Evolutionary conservation across 2,797 vertebrate species (phyloP), one percentile per base, ranked within the genome.

Genomic region (Poeciliopsis gracilis): DNA sequence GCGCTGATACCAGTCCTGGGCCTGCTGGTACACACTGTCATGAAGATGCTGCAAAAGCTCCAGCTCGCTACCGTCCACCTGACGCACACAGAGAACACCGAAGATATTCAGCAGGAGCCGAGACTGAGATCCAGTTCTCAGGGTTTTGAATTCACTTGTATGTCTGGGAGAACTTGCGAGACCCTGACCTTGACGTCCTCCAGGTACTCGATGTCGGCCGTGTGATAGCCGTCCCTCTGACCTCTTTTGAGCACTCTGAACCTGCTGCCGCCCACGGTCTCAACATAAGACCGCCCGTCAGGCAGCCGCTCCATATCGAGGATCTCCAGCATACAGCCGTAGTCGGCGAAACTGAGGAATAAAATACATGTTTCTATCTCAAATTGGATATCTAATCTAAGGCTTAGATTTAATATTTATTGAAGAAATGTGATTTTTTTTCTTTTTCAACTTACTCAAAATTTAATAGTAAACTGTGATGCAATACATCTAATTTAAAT

Each of bases 321-420:
- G 69, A 98, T 98, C 92, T 97, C 97, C 91, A 98, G 87, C 91
- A 98, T 93, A 76, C 97, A 98, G 83, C 97, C 97, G 0, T 96
- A 97, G 84, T 98, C 97, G 77, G 97, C 94, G 90, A 98, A 98
- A 74, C 97, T 98, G 87, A 3, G 25, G n/a, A 16, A 41, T 38
- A 36, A 5, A 76, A 75, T 36, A 30, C n/a, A 43, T 15, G 13
- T n/a, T 53, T 28, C 41, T n/a, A 25, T 43, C 2, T 43, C 1
- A 43, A 1, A 5, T 23, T 11, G 5, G 20, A 41, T 36, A 10
- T 67, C 67, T n/a, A 16, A 6, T 15, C 67, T 70, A 70, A 70
- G 25, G 15, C 41, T 70, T 4, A 25, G 23, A 53, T 53, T 53
- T 53, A 1, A 38, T 53, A 53, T 72, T 51, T 13, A 72, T 38